Base-by-base conservation (phyloP, 2,888 invertebrate genomes). In the Lycia hirtaria region DNA sequence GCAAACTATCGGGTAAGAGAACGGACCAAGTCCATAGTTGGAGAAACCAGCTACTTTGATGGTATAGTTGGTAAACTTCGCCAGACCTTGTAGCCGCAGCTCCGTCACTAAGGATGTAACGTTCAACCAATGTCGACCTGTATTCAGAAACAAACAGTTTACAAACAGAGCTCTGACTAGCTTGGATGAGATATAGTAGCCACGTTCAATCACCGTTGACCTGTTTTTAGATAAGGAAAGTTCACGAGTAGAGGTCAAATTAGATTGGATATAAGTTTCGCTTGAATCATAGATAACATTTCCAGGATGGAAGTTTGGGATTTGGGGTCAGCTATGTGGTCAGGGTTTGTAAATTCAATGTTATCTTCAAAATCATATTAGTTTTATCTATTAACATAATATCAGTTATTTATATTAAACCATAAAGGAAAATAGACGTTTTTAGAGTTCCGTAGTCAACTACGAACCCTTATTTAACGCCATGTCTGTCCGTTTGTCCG, bases 51-150 rank as follows among this genome's bases (percentile, higher is more conserved):
- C 92, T 12, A 97, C 96, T 82, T 96, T 94, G 68, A 98, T 94
- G 24, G 96, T 97, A 83, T 98, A 98, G 92, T 98, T 98, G 24
- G 96, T 96, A 78, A 94, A 97, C 80, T 97, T 97, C 72, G 95
- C 93, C 57, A 98, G 86, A 2, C 96, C 95, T 83, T 96, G 96
- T 50, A 97, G 85, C 68, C 96, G 95, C 6, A 96, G 94, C 79
- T 96, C 96, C 47, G 95, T 94, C 75, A 95, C 96, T 10, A 96
- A 93, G 3, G 96, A 96, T 3, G 93, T 93, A 19, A 87, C 81
- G 68, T 92, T 92, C 61, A 81, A 65, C 88, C 91, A 89, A 48
- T 83, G 85, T 56, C 92, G 87, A 80, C 91, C 92, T 92, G 73
- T 40, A 44, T 40, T 24, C 19, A 9, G n/a, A 32, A 22, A 30